These are phyloP conservation scores for Atractosteus spatula DNA, from an alignment of 2,113 vertebrate species.

Conservation along the genomic window DNA sequence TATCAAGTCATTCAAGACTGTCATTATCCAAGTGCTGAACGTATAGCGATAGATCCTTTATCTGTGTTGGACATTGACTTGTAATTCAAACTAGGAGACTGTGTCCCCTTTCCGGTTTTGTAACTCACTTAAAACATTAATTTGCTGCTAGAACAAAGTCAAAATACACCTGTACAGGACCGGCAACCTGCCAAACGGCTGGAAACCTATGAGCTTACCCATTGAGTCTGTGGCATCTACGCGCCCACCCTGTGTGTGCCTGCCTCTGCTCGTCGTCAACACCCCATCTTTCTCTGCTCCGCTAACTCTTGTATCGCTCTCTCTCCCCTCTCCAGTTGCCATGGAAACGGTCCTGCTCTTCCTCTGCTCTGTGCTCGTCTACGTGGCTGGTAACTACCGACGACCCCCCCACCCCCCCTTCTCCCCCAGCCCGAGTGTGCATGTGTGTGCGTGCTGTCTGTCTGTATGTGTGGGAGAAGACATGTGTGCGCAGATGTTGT, in stretches of 20 bases:
- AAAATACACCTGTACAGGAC: no score
- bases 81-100: no score
- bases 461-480: background rate
- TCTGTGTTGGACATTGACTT: no score
- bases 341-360: slow-evolving; percentile 85
- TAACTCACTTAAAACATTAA: background rate
- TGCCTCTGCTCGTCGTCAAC: slow-evolving; percentile 21
- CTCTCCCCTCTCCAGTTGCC: slow-evolving; percentile 62
- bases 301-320: slow-evolving; percentile 24
- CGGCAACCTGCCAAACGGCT: no score
- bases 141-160: no score
- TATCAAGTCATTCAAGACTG: no score
- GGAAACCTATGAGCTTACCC: no score
- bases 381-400: slow-evolving; percentile 72
- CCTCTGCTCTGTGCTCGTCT: slow-evolving; percentile 80
- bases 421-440: slow-evolving; percentile 8
- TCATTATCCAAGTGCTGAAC: no score
- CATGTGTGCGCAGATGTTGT: background rate
- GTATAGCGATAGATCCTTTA: no score
- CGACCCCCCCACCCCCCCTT: no score
- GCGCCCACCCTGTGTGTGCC: background rate
- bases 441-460: background rate
- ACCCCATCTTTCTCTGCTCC: background rate
- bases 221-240: background rate
- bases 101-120: no score